Conservation (phyloP, 1,140 invertebrate species). For the Rhizoglyphus robini region DNA sequence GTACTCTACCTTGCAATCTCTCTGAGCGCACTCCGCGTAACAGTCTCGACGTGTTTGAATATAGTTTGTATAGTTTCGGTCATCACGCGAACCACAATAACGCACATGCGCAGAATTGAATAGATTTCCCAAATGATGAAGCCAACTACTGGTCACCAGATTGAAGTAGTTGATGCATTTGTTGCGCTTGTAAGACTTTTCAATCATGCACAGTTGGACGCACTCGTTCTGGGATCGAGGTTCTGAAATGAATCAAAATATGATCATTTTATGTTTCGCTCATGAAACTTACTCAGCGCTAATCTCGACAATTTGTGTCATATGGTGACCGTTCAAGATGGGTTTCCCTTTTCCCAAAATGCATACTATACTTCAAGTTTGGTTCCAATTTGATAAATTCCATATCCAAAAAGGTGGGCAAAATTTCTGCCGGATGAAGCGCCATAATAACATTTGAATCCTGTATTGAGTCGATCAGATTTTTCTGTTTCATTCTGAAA, state of each 20-base stretch:
- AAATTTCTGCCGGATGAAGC: background rate
- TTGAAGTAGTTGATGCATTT: constrained; percentile 16
- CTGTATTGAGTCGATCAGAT: background rate
- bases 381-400: background rate
- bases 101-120: background rate
- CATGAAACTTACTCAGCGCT: background rate
- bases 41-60: background rate
- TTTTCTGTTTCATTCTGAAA: background rate
- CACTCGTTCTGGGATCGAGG: constrained; percentile 9
- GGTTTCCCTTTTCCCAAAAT: background rate
- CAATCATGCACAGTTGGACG: background rate
- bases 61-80: background rate
- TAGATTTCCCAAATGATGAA: background rate
- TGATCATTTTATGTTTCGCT: background rate
- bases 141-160: background rate
- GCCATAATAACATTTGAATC: background rate
- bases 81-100: background rate
- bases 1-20: background rate
- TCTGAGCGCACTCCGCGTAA: background rate
- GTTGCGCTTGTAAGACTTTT: background rate
- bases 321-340: background rate
- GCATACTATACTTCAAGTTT: background rate
- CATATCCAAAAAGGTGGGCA: background rate
- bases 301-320: background rate
- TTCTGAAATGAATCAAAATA: background rate